Evolutionary conservation across 1,140 invertebrate genomes (phyloP), one percentile per base, ranked within the genome.

Genomic region (Bombus balteatus): DNA sequence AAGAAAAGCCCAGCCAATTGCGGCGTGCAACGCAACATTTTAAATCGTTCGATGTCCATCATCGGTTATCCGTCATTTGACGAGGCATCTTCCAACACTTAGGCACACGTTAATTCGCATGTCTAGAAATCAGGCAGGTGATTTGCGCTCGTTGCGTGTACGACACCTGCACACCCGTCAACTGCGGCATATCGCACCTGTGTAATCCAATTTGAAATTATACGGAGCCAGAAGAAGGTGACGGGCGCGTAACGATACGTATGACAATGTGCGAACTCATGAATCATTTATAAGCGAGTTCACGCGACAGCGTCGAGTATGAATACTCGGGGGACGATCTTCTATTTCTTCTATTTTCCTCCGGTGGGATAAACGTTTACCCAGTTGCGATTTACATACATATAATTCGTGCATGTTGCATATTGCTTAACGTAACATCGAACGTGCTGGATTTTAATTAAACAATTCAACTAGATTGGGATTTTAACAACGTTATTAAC

Each of bases 81-180:
- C 32, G 22, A 53, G 62, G 34, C 39, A n/a, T 74, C 47, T 43
- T 47, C 75, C n/a, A 8, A 34, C n/a, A 32, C 65, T 66, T 32
- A 66, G 32, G 5, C n/a, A 32, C 71, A 43, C 81, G 83, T 86
- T 89, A 89, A 89, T 86, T 88, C 75, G 57, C 87, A 65, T 70
- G 87, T 41, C 83, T 68, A 75, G 83, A 34, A 89, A 83, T 88
- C 88, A 41, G 75, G 22, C 78, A 53, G 18, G 18, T 53, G 47
- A 53, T 53, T 53, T 22, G 18, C 47, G 47, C 18, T 53, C 18
- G 47, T 85, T 72, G 66, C 83, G 68, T 80, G 77, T 73, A 13
- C 53, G 62, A 80, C 77, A 85, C 83, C 66, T 85, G 77, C 76
- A 80, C 76, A 37, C 39, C 76, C 1, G 18, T 53, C 47, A 53